phyloP scores from a whole-genome alignment of 2,888 invertebrate species.

The Cataglyphis albicans region DNA sequence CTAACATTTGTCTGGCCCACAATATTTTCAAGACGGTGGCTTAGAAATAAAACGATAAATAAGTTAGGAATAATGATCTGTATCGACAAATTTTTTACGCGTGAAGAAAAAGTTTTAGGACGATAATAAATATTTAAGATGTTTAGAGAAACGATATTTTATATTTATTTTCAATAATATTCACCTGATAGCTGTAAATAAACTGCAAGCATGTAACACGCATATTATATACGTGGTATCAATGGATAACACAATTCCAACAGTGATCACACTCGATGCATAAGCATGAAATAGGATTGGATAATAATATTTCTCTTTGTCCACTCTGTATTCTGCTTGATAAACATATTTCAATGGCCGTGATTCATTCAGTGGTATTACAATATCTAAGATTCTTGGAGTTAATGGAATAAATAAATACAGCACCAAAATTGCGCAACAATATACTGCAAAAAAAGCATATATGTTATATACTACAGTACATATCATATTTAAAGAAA shows the following conservation, averaged over 20 bases:
- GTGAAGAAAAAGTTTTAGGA: background rate
- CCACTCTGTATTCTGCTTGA: conserved; percentile 13
- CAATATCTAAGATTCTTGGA: conserved; percentile 24
- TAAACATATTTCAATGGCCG: background rate
- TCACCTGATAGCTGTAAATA: conserved; percentile 28
- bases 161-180: conserved; percentile 1
- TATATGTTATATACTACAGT: background rate
- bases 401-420: conserved; percentile 6
- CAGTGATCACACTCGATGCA: background rate
- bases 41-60: background rate
- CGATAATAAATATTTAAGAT: background rate
- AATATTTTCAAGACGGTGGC: conserved; percentile 19
- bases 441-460: background rate
- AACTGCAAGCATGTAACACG: conserved; percentile 13
- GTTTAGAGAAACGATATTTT: background rate
- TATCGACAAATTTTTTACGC: background rate
- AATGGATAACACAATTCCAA: background rate
- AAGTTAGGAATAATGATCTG: background rate
- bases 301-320: conserved; percentile 31
- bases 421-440: background rate
- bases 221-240: conserved; percentile 21
- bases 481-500: background rate
- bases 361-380: conserved; percentile 32
- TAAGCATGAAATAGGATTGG: background rate
- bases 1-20: background rate